These are phyloP conservation scores for Pristionchus arcanus DNA, from an alignment of 2,888 invertebrate genomes.

Conservation along the genomic window DNA sequence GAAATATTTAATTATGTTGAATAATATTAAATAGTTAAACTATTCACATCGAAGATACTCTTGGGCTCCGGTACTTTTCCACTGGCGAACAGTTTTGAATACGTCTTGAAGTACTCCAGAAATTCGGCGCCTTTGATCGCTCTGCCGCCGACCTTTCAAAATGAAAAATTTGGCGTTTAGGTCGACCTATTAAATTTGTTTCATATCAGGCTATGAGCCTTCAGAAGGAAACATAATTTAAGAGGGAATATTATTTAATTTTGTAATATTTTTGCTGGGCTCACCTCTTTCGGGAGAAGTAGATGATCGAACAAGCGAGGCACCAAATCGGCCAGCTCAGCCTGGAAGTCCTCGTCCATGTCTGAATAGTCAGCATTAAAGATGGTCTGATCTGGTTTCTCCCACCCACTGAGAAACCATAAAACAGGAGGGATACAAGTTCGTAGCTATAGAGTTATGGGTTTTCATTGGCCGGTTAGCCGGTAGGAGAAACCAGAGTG, in stretches of 20 bases:
- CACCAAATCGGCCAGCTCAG: not conserved
- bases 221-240: not conserved
- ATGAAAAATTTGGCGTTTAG: too few species aligned
- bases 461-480: too few species aligned
- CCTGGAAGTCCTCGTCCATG: not conserved
- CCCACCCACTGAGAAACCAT: too few species aligned
- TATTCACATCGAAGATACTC: not conserved
- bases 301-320: conserved; percentile 1
- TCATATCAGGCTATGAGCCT: too few species aligned
- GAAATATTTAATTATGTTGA: not conserved
- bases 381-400: not conserved
- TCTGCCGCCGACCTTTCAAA: not conserved
- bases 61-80: conserved; percentile 37
- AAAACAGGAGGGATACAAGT: too few species aligned
- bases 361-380: not conserved
- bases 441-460: too few species aligned
- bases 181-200: too few species aligned
- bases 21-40: not conserved
- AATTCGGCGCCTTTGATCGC: not conserved
- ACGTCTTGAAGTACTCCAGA: not conserved
- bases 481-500: too few species aligned
- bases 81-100: conserved; percentile 23
- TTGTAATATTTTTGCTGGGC: too few species aligned
- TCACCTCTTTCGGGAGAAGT: not conserved
- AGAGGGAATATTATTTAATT: not conserved